phyloP scores from a whole-genome alignment of 1,140 invertebrate species.

The Saccostrea cuccullata region DNA sequence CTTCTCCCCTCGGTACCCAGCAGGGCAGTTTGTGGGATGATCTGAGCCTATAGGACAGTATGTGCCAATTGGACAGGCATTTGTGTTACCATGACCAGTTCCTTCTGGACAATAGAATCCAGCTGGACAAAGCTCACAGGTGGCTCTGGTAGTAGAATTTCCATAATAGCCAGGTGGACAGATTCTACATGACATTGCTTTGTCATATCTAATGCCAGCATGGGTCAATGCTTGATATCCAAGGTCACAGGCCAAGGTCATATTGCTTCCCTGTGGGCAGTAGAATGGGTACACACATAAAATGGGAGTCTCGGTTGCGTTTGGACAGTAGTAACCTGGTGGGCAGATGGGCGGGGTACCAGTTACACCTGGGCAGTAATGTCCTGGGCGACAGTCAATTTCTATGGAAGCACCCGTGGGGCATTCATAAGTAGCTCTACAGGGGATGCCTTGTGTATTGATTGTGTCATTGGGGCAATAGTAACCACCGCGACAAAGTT shows the following conservation, averaged over 20 bases:
- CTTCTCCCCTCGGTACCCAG: constrained; percentile 67
- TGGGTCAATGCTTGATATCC: constrained; percentile 71
- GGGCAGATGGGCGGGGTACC: constrained; percentile 70
- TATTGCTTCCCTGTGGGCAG: constrained; percentile 74
- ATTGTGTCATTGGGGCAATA: constrained; percentile 76
- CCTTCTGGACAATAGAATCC: constrained; percentile 76
- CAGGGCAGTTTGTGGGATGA: constrained; percentile 65
- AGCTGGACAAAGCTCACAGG: constrained; percentile 71
- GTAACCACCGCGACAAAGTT: constrained; percentile 72
- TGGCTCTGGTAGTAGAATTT: constrained; percentile 66
- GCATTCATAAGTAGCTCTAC: constrained; percentile 71
- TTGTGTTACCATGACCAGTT: constrained; percentile 68
- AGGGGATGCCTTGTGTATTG: constrained; percentile 75
- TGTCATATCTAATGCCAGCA: constrained; percentile 64
- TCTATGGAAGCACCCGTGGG: constrained; percentile 68
- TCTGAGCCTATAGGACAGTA: constrained; percentile 72
- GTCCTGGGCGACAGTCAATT: constrained; percentile 68
- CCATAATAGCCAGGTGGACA: constrained; percentile 76
- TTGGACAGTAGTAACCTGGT: constrained; percentile 74
- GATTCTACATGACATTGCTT: constrained; percentile 65
- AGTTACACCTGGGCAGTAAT: constrained; percentile 71
- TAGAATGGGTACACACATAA: constrained; percentile 71
- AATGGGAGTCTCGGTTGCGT: constrained; percentile 67
- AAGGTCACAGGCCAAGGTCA: constrained; percentile 69
- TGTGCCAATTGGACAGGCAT: constrained; percentile 71